Percentiles rank a stretch among this genome's conserved stretches.
Evolutionary conservation across 2,797 vertebrate species (phyloP).

Genomic region (Trematomus bernacchii): DNA sequence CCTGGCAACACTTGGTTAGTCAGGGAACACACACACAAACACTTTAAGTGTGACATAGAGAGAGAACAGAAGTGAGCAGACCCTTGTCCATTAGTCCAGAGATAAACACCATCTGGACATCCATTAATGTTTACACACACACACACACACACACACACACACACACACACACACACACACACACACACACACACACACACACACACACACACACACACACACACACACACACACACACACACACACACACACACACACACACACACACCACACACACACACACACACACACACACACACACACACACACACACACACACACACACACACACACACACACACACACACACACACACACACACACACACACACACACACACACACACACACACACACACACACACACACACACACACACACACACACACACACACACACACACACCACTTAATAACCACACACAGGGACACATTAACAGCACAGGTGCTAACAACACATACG

Average conservation of each 20-base stretch:
- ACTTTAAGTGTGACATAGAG: conserved; percentile 31
- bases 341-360: background rate
- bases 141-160: background rate
- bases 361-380: background rate
- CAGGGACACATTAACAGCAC: background rate
- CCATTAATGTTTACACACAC: conserved; percentile 45
- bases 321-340: background rate
- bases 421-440: background rate
- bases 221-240: background rate
- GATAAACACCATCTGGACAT: conserved; percentile 81
- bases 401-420: too few species aligned
- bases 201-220: background rate
- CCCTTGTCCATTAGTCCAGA: conserved; percentile 53
- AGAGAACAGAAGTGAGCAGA: conserved; percentile 10
- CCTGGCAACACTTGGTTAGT: conserved; percentile 8
- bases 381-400: background rate
- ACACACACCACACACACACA: background rate
- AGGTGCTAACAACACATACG: conserved; percentile 6
- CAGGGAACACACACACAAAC: background rate
- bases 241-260: background rate
- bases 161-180: background rate
- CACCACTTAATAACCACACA: conserved; percentile 22
- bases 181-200: background rate
- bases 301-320: background rate
- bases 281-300: background rate